A percentile compares a stretch with the other conserved stretches of the same genome.
Conservation (phyloP, 1,140 invertebrate genomes). For the Bombus consobrinus region DNA sequence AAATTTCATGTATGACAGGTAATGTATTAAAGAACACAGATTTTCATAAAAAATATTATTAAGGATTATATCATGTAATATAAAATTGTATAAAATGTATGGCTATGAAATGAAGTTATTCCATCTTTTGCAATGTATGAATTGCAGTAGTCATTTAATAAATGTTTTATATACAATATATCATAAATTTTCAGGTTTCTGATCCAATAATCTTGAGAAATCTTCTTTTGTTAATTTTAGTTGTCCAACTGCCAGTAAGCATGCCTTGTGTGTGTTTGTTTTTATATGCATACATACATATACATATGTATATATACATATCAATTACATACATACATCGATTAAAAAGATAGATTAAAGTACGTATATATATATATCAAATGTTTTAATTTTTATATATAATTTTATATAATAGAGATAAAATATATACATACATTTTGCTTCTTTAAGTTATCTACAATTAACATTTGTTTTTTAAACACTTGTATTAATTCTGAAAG, state of each 20-base stretch:
- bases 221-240: conserved; percentile 79
- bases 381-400: background rate
- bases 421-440: conserved; percentile 79
- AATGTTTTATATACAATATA: conserved; percentile 60
- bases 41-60: conserved; percentile 44
- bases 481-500: conserved; percentile 80
- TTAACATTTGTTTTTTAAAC: conserved; percentile 82
- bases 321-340: background rate
- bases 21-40: conserved; percentile 20
- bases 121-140: conserved; percentile 52
- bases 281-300: too few relatives aligned
- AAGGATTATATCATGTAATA: conserved; percentile 50
- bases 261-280: conserved; percentile 67
- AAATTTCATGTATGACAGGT: conserved; percentile 22
- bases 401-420: conserved; percentile 63
- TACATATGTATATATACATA: too few relatives aligned
- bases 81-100: conserved; percentile 59
- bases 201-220: conserved; percentile 81
- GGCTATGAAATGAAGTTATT: conserved; percentile 54
- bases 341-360: background rate
- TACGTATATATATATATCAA: conserved; percentile 18
- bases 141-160: conserved; percentile 58
- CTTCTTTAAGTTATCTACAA: conserved; percentile 83
- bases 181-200: conserved; percentile 70
- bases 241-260: conserved; percentile 78